These are phyloP conservation scores for Pipistrellus nathusii DNA, from an alignment of 2,797 vertebrate genomes.

Conservation along the genomic window DNA sequence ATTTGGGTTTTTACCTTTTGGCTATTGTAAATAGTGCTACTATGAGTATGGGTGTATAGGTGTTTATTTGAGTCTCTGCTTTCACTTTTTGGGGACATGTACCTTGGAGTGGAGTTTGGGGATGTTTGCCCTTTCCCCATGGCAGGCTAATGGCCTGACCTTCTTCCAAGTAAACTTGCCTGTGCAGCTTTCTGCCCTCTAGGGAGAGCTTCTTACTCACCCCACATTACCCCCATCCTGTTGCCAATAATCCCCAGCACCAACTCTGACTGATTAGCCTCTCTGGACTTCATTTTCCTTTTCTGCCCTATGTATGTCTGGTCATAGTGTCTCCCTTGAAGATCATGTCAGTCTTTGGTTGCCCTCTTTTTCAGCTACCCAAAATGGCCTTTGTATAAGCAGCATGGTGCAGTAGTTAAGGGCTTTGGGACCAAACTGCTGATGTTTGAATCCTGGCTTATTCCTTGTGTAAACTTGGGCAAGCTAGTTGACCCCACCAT, in stretches of 20 bases:
- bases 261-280: neutral
- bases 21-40: neutral
- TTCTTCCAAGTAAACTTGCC: neutral
- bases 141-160: neutral
- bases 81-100: neutral
- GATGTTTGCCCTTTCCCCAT: neutral
- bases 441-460: neutral
- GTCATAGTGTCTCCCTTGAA: conserved; percentile 1
- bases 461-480: neutral
- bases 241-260: neutral
- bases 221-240: neutral
- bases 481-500: neutral
- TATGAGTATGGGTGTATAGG: neutral
- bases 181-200: neutral
- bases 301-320: neutral
- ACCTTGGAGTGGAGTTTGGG: neutral
- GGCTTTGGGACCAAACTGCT: neutral
- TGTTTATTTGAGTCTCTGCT: neutral
- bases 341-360: neutral
- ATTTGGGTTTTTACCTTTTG: neutral
- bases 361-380: neutral
- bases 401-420: neutral
- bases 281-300: neutral
- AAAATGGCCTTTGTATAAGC: neutral
- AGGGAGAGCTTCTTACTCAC: neutral